phyloP scores from a whole-genome alignment of 1,140 invertebrate genomes.

The Eufriesea mexicana region DNA sequence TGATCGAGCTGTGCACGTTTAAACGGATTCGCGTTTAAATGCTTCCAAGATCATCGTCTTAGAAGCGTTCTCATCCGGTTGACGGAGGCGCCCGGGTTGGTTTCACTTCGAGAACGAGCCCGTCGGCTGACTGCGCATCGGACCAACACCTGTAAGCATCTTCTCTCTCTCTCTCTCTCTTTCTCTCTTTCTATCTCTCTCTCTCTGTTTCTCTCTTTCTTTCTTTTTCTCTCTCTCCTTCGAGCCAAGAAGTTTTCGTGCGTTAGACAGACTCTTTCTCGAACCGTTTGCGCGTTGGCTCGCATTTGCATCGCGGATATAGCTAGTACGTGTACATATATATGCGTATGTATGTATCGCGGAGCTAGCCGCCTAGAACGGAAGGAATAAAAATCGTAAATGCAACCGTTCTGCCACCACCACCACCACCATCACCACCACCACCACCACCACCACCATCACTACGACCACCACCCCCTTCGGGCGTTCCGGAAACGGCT shows the following conservation, averaged over 20 bases:
- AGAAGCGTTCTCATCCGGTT: not conserved
- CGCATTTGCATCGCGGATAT: too few relatives aligned
- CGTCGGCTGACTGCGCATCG: not conserved
- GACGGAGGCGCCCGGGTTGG: constrained; percentile 27
- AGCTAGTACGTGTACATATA: too few relatives aligned
- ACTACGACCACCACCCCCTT: not conserved
- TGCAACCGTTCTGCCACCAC: not conserved
- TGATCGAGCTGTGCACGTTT: not conserved
- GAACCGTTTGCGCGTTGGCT: too few relatives aligned
- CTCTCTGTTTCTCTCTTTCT: too few relatives aligned
- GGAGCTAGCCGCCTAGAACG: not conserved
- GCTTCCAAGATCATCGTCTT: not conserved
- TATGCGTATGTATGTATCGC: too few relatives aligned
- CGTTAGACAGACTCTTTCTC: too few relatives aligned
- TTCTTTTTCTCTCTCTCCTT: too few relatives aligned
- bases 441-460: too few relatives aligned
- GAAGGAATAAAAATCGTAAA: constrained; percentile 6
- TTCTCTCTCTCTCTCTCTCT: not conserved
- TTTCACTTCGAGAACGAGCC: constrained; percentile 62
- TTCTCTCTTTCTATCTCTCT: too few relatives aligned
- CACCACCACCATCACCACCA: too few relatives aligned
- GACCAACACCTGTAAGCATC: constrained; percentile 18
- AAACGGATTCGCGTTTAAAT: constrained; percentile 24
- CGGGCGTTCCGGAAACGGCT: constrained; percentile 17
- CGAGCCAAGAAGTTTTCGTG: too few relatives aligned